phyloP scores from a whole-genome alignment of 1,140 invertebrate species.

The Diachasma alloeum region DNA sequence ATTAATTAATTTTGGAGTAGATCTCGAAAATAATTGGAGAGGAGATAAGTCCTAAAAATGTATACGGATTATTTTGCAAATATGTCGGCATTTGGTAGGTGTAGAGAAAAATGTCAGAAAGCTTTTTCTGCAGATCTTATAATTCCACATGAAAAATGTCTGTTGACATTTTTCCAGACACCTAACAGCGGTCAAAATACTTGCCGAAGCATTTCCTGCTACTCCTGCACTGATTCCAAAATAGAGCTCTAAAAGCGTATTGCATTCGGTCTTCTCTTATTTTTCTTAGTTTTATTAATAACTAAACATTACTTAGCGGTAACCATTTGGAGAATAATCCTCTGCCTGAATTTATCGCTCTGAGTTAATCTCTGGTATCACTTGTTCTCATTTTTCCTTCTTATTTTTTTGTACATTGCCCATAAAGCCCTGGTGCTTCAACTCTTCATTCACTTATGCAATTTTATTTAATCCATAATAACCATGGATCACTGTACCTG shows the following conservation, averaged over 20 bases:
- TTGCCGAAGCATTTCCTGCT: neutral
- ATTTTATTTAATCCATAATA: neutral
- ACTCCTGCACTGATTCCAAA: conserved; percentile 26
- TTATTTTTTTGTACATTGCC: neutral
- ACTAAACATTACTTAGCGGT: neutral
- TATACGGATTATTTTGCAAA: neutral
- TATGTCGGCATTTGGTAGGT: too few species aligned
- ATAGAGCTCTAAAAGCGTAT: conserved; percentile 39
- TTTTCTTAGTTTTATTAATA: neutral
- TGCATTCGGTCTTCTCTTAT: neutral
- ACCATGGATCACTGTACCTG: conserved; percentile 39
- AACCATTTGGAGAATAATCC: conserved; percentile 9
- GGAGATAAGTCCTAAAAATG: neutral
- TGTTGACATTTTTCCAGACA: neutral
- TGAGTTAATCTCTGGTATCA: conserved; percentile 38
- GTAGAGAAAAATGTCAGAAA: too few species aligned
- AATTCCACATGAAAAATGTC: too few species aligned
- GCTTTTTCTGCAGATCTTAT: too few species aligned
- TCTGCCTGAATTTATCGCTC: neutral
- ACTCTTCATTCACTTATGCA: conserved; percentile 6
- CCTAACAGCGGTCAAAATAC: neutral
- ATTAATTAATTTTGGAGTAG: neutral
- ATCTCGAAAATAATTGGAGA: neutral
- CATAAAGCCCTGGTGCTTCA: conserved; percentile 20
- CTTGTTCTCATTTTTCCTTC: conserved; percentile 6